Conservation (phyloP, 1,140 invertebrate genomes). For the Dufourea novaeangliae region DNA sequence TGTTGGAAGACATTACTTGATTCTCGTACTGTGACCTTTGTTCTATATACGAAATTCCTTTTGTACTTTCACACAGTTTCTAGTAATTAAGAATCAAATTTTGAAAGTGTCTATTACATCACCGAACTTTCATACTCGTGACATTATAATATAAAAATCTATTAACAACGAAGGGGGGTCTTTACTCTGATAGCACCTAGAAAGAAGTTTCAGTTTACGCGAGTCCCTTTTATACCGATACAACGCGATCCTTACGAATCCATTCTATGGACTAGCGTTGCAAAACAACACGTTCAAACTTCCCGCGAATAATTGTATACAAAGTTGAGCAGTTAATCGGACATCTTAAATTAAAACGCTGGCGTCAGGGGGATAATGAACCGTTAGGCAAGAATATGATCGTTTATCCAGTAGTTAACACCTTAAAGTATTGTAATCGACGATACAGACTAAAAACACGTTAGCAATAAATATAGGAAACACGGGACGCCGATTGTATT, state of each 20-base stretch:
- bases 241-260: neutral
- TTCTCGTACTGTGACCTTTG: constrained; percentile 22
- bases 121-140: constrained; percentile 3
- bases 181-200: constrained; percentile 45
- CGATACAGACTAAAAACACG: constrained; percentile 41
- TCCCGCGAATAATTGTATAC: constrained; percentile 58
- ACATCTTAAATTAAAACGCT: constrained; percentile 48
- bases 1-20: constrained; percentile 50
- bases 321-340: constrained; percentile 59
- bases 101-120: constrained; percentile 1
- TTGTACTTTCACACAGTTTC: constrained; percentile 53
- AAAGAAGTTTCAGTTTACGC: constrained; percentile 32
- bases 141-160: constrained; percentile 56
- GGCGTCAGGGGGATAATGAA: constrained; percentile 27
- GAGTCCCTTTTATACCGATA: constrained; percentile 5
- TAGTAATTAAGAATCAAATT: constrained; percentile 44
- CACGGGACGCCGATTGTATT: constrained; percentile 43
- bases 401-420: constrained; percentile 10
- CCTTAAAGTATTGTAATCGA: constrained; percentile 37
- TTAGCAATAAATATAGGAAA: constrained; percentile 53
- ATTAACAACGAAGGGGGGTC: constrained; percentile 36
- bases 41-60: constrained; percentile 27
- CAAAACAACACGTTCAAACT: constrained; percentile 38
- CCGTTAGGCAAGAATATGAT: constrained; percentile 54
- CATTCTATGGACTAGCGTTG: constrained; percentile 45